These are phyloP conservation scores for Ametastegia equiseti DNA, from an alignment of 2,888 invertebrate genomes.

Conservation along the genomic window DNA sequence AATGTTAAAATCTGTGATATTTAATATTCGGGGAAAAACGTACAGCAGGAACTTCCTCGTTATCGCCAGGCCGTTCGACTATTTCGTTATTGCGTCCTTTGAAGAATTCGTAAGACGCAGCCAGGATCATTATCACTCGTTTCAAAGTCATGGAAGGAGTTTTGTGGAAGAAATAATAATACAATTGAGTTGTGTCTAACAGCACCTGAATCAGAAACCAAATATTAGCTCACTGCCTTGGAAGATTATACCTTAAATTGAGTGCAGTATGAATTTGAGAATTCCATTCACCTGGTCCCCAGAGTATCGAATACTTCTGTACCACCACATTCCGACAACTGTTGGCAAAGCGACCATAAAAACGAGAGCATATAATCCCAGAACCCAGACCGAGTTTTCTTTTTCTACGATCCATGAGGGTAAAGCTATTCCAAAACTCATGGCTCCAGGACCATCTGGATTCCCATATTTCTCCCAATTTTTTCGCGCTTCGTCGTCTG, in stretches of 20 bases:
- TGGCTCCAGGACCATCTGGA: constrained; percentile 99
- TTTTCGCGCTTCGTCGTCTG: constrained; percentile 96
- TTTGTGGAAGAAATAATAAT: constrained; percentile 96
- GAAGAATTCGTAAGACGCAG: constrained; percentile 97
- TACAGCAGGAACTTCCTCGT: constrained; percentile 95
- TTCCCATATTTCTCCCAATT: constrained; percentile 99
- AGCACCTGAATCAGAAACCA: constrained; percentile 81
- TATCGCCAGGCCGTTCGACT: constrained; percentile 93
- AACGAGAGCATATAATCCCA: constrained; percentile 95
- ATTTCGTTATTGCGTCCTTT: constrained; percentile 96
- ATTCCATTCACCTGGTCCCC: constrained; percentile 87
- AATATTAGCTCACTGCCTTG: background rate
- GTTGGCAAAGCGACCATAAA: constrained; percentile 98
- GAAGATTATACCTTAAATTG: background rate
- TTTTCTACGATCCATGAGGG: constrained; percentile 99
- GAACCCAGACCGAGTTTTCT: constrained; percentile 98
- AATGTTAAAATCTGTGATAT: constrained; percentile 8
- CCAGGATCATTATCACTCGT: constrained; percentile 96
- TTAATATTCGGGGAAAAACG: constrained; percentile 64
- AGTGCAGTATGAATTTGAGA: constrained; percentile 10
- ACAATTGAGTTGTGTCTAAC: constrained; percentile 97
- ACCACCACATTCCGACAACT: constrained; percentile 99
- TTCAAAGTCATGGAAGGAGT: constrained; percentile 97
- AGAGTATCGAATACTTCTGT: constrained; percentile 96
- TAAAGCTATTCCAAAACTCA: constrained; percentile 99